These are phyloP conservation scores for Pectinophora gossypiella DNA, from an alignment of 1,140 invertebrate genomes.

Conservation along the genomic window DNA sequence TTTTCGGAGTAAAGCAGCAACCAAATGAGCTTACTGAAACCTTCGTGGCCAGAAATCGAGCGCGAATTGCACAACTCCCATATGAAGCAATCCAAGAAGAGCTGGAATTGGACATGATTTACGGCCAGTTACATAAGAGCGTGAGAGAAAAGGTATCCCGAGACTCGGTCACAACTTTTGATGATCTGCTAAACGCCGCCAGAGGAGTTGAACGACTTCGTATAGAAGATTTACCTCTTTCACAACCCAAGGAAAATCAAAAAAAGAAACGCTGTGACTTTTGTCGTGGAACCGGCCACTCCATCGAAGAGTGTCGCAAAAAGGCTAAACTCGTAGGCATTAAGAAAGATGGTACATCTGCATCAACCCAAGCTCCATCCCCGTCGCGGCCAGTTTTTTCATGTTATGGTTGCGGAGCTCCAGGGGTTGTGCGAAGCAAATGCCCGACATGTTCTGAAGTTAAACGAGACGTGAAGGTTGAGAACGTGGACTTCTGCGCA, in stretches of 20 bases:
- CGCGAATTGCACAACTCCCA: neutral
- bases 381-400: constrained; percentile 1
- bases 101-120: neutral
- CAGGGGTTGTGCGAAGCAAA: constrained; percentile 8
- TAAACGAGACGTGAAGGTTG: neutral
- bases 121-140: neutral
- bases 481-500: neutral
- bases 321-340: neutral
- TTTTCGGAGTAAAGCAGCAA: neutral
- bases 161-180: neutral
- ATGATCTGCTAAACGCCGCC: neutral
- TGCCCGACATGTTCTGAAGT: constrained; percentile 7
- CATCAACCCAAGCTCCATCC: neutral
- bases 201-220: neutral
- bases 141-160: neutral
- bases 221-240: neutral
- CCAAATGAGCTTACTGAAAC: neutral
- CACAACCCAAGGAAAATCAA: neutral
- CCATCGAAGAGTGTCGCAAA: neutral
- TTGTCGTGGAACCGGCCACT: neutral
- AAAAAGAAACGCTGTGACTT: neutral
- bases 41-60: neutral
- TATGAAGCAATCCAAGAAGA: neutral
- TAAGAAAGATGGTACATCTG: neutral
- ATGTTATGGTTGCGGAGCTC: constrained; percentile 21